Evolutionary conservation across 2,113 vertebrate species (phyloP).

Genomic region (Pelodiscus sinensis): DNA sequence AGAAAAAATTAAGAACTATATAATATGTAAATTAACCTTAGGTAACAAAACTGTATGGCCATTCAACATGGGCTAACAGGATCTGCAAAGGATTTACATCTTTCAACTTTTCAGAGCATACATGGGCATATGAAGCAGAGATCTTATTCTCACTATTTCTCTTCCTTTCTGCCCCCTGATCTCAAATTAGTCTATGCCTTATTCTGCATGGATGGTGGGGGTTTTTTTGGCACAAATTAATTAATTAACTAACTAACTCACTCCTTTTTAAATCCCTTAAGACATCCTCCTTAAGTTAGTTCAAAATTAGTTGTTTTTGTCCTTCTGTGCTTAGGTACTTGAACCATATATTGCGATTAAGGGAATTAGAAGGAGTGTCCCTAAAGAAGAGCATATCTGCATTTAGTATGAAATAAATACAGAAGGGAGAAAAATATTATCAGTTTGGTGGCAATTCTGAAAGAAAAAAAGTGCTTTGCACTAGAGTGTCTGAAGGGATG

Average conservation of each 20-base stretch:
- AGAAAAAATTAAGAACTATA: background rate
- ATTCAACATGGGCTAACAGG: background rate
- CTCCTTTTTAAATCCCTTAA: background rate
- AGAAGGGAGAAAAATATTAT: no score
- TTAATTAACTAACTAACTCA: background rate
- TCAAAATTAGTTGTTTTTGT: background rate
- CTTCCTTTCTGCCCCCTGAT: background rate
- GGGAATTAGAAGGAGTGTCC: accelerated
- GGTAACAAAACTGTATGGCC: background rate
- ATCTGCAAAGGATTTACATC: background rate
- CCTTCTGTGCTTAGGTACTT: background rate
- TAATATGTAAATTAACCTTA: background rate
- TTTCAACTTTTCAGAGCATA: background rate
- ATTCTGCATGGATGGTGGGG: background rate
- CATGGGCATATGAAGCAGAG: background rate
- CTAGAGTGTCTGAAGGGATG: no score
- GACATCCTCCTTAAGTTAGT: background rate
- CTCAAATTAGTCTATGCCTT: background rate
- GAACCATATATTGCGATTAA: background rate
- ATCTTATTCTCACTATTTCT: background rate
- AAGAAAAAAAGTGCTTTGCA: no score
- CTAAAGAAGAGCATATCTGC: no score
- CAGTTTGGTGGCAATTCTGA: no score
- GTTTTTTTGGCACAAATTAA: no score
- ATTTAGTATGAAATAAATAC: no score